A percentile compares a stretch with the other conserved stretches of the same genome.
phyloP scores from a whole-genome alignment of 2,888 invertebrate species.

The Macrosiphum euphorbiae region DNA sequence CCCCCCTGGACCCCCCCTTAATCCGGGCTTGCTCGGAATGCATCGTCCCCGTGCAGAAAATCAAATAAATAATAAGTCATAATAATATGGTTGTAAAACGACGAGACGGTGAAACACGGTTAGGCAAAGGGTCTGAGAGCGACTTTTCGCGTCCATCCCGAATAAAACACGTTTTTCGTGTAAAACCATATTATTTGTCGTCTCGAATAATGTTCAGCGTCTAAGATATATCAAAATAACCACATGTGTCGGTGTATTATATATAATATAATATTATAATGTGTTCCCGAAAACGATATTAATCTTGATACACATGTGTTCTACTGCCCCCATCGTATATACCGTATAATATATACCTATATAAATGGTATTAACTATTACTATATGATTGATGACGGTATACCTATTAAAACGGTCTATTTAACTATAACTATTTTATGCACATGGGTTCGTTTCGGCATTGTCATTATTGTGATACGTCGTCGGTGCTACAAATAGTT shows the following conservation, averaged over 20 bases:
- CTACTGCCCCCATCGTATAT: neutral
- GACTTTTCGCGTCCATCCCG: neutral
- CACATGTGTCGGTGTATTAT: neutral
- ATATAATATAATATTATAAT: neutral
- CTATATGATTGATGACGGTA: neutral
- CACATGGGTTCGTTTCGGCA: neutral
- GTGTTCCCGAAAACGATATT: slow-evolving; percentile 16
- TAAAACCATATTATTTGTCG: neutral
- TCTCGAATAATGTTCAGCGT: neutral
- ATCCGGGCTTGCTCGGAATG: no score
- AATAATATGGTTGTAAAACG: neutral
- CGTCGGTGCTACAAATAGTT: neutral
- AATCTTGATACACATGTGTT: slow-evolving; percentile 16
- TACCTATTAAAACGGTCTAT: neutral
- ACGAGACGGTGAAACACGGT: neutral
- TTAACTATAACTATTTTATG: neutral
- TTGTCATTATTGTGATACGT: neutral
- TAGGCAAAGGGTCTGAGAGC: no score
- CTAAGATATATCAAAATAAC: slow-evolving; percentile 23
- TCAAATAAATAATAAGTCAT: neutral
- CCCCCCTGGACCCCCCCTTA: no score
- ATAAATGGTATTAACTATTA: neutral
- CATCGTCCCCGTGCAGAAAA: neutral
- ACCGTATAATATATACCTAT: neutral
- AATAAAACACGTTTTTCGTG: neutral